Conservation (phyloP, 2,888 invertebrate genomes). For the Neria commutata region DNA sequence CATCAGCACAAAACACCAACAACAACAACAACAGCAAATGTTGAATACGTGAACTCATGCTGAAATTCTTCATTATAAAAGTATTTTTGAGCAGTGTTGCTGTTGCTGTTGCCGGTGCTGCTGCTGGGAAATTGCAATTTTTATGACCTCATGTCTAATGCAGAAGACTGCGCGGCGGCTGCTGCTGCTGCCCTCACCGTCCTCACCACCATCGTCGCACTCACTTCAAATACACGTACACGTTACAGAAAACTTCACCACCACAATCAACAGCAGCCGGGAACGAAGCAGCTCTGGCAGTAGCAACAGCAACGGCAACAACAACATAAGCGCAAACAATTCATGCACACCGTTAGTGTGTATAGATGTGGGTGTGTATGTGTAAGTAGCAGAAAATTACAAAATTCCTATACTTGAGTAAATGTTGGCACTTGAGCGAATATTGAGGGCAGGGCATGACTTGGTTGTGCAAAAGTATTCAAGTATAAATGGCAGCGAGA, state of each 20-base stretch:
- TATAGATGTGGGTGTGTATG: not conserved
- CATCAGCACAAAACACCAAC: not conserved
- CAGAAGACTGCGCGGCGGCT: not conserved
- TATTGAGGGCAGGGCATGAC: constrained; percentile 2
- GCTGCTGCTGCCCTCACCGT: not conserved
- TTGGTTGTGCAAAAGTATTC: no score
- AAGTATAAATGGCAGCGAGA: not conserved
- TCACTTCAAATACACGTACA: no score
- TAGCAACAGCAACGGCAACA: not conserved
- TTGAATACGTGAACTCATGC: no score
- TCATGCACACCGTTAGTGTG: not conserved
- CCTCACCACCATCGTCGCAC: not conserved
- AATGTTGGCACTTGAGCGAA: not conserved
- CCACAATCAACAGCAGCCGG: no score
- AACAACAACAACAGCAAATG: not conserved
- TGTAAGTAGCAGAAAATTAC: not conserved
- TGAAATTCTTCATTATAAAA: no score
- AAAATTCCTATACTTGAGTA: constrained; percentile 1
- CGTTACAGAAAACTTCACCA: no score
- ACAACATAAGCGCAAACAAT: not conserved
- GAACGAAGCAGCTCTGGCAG: no score
- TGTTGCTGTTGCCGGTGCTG: not conserved
- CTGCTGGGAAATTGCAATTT: not conserved
- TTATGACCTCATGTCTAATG: not conserved
- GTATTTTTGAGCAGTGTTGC: no score